These are phyloP conservation scores for Hipparchia sbordonii DNA, from an alignment of 2,888 invertebrate genomes.

Conservation along the genomic window DNA sequence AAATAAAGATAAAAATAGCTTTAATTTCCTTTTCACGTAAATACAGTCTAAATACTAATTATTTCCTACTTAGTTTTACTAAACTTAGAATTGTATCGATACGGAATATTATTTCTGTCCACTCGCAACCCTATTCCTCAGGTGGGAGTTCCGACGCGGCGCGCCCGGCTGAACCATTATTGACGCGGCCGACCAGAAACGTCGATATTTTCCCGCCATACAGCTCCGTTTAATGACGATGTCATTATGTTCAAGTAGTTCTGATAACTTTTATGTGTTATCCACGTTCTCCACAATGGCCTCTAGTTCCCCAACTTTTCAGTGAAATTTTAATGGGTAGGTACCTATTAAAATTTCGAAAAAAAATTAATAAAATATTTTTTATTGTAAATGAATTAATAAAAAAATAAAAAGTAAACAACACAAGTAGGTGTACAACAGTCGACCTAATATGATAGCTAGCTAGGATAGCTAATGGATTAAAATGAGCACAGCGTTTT, in stretches of 20 bases:
- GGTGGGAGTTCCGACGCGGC: constrained; percentile 44
- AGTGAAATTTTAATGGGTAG: not conserved
- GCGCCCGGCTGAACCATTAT: constrained; percentile 46
- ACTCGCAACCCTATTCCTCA: constrained; percentile 36
- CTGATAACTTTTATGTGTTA: constrained; percentile 27
- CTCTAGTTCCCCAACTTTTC: not conserved
- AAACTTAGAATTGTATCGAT: too few species aligned
- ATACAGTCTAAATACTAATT: too few species aligned
- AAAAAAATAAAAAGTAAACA: too few species aligned
- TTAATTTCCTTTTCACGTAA: too few species aligned
- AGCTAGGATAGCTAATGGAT: not conserved
- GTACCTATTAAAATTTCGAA: too few species aligned
- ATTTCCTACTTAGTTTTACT: too few species aligned
- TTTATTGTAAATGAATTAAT: too few species aligned
- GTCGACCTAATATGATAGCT: too few species aligned
- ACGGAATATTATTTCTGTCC: not conserved
- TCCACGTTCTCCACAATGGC: not conserved
- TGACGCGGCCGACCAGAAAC: constrained; percentile 45
- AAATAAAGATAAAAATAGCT: too few species aligned
- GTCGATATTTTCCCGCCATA: constrained; percentile 44
- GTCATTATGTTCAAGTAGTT: constrained; percentile 39
- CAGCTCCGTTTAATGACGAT: constrained; percentile 44
- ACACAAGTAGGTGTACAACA: too few species aligned
- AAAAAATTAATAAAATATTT: too few species aligned
- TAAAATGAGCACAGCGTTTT: not conserved